Evolutionary conservation across 2,113 vertebrate genomes (phyloP).

Genomic region (Oostethus manadensis): DNA sequence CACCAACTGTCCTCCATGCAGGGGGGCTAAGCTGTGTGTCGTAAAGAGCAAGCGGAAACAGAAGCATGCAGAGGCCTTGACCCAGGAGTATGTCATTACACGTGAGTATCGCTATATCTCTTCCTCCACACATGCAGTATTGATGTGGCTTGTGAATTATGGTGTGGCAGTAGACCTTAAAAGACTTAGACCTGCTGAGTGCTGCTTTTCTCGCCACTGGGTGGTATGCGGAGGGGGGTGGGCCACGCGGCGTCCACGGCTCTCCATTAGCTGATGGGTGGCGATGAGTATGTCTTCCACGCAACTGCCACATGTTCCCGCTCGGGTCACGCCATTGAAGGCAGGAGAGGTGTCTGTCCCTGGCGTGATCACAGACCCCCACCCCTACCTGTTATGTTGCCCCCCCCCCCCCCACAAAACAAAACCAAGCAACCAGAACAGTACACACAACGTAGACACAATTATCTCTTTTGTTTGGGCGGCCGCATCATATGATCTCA

Average conservation of each 20-base stretch:
- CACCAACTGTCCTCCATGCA: conserved; percentile 41
- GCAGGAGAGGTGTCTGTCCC: conserved; percentile 33
- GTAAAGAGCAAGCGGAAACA: conserved; percentile 91
- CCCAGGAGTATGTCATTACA: conserved; percentile 97
- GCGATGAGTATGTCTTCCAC: conserved; percentile 46
- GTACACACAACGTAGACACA: conserved; percentile 16
- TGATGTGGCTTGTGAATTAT: background rate
- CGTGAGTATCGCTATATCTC: conserved; percentile 68
- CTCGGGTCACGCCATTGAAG: conserved; percentile 41
- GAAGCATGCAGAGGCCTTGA: conserved; percentile 87
- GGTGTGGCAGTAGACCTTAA: conserved; percentile 1
- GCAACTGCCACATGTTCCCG: conserved; percentile 49
- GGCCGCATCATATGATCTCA: conserved; percentile 46
- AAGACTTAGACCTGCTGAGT: background rate
- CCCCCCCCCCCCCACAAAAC: conserved; percentile 25
- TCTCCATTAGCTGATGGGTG: conserved; percentile 57
- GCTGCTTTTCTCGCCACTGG: too few species aligned
- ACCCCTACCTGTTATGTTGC: conserved; percentile 40
- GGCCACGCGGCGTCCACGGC: conserved; percentile 13
- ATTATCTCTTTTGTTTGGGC: conserved; percentile 37
- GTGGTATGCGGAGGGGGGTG: background rate
- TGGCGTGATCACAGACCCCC: conserved; percentile 56
- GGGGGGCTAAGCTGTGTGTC: conserved; percentile 94
- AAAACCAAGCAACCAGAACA: conserved; percentile 3
- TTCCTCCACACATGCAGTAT: background rate